phyloP scores from a whole-genome alignment of 2,113 vertebrate species.

The Vulpes lagopus region DNA sequence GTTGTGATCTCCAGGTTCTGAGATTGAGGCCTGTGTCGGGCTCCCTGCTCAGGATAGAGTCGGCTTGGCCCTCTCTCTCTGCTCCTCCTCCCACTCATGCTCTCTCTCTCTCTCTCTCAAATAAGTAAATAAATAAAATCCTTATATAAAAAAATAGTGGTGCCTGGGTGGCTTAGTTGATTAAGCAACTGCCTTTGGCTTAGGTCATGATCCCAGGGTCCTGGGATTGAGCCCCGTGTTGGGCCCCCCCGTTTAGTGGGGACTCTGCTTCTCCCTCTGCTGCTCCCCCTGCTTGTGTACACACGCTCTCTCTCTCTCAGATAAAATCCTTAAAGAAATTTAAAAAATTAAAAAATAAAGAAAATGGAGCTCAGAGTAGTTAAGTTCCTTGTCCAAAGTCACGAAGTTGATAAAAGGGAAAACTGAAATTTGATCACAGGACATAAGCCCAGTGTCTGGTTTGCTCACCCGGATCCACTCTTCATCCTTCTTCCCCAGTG shows the following conservation, averaged over 20 bases:
- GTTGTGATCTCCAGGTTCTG: neutral
- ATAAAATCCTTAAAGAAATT: neutral
- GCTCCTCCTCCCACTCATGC: neutral
- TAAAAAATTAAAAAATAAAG: neutral
- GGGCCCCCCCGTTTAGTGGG: no score
- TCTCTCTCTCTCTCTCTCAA: neutral
- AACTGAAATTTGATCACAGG: neutral
- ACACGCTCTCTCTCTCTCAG: neutral
- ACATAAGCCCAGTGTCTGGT: neutral
- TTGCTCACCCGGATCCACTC: neutral
- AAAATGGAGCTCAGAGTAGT: neutral
- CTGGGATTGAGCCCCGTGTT: no score
- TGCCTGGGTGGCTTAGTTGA: no score
- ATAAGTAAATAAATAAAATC: neutral
- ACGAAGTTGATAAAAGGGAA: neutral
- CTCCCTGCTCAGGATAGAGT: neutral
- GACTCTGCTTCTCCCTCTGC: neutral
- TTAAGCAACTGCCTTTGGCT: no score
- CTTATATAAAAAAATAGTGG: neutral
- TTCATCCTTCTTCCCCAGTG: neutral
- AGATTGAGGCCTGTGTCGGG: neutral
- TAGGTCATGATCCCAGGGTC: no score
- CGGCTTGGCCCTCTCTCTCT: neutral
- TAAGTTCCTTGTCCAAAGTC: neutral
- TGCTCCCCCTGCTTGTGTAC: neutral